These are phyloP conservation scores for Mesoligia furuncula DNA, from an alignment of 2,888 invertebrate genomes.

Conservation along the genomic window DNA sequence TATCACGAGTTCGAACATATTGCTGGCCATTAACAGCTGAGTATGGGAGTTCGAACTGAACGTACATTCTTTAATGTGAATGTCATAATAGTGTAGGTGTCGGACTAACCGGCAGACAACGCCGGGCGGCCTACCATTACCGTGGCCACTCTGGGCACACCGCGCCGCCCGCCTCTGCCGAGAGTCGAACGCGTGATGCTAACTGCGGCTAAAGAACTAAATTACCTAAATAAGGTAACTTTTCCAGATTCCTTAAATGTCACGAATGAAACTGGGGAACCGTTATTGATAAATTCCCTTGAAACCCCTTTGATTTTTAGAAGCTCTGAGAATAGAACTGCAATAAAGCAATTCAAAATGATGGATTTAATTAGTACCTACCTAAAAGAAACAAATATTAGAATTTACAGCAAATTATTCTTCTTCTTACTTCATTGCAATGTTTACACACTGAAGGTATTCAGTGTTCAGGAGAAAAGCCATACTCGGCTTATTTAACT, in stretches of 20 bases:
- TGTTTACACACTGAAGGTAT: not conserved
- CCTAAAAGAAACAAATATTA: not conserved
- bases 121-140: too few relatives aligned
- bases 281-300: not conserved
- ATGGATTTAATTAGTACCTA: not conserved
- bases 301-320: not conserved
- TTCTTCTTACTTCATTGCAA: not conserved
- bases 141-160: too few relatives aligned
- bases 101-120: too few relatives aligned
- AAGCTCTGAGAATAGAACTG: not conserved
- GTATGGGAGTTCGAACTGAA: not conserved
- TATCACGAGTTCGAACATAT: not conserved
- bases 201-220: not conserved
- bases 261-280: too few relatives aligned
- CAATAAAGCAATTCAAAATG: not conserved
- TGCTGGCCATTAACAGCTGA: not conserved
- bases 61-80: too few relatives aligned
- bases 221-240: not conserved
- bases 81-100: not conserved
- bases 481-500: not conserved
- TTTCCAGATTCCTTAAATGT: not conserved
- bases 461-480: not conserved
- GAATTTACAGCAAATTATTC: not conserved
- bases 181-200: not conserved
- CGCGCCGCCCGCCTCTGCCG: not conserved